Evolutionary conservation across 2,888 invertebrate species (phyloP).

Genomic region (Himalopsyche anomala): DNA sequence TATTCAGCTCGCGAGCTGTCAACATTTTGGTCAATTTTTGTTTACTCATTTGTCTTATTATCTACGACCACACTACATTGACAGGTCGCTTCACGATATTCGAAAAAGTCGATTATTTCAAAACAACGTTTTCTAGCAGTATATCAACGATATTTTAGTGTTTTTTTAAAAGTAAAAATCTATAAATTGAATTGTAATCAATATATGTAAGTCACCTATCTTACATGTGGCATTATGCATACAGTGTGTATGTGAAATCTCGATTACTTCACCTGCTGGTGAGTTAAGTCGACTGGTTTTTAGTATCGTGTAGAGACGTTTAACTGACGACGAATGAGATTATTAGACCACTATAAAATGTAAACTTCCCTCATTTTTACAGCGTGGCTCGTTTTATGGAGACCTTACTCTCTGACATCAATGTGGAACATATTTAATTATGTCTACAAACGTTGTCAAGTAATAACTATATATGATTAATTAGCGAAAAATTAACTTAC

Average conservation of each 20-base stretch:
- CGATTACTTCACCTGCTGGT: background rate
- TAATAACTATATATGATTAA: background rate
- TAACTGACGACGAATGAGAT: slow-evolving; percentile 5
- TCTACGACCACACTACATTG: too few relatives aligned
- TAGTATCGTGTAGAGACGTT: background rate
- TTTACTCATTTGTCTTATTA: too few relatives aligned
- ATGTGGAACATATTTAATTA: background rate
- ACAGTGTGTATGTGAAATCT: background rate
- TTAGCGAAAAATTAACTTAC: too few relatives aligned
- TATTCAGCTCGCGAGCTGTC: too few relatives aligned
- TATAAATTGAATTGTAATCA: too few relatives aligned
- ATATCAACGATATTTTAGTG: too few relatives aligned
- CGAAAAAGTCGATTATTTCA: too few relatives aligned
- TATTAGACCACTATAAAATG: background rate
- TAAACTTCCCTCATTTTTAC: background rate
- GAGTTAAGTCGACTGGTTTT: background rate
- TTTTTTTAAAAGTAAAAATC: too few relatives aligned
- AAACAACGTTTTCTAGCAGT: too few relatives aligned
- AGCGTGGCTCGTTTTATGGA: background rate
- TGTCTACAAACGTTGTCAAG: background rate
- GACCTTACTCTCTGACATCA: background rate
- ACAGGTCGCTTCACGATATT: too few relatives aligned
- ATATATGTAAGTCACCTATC: too few relatives aligned
- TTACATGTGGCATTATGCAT: background rate
- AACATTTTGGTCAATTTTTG: too few relatives aligned